These are phyloP conservation scores for Haemorhous mexicanus DNA, from an alignment of 2,113 vertebrate genomes.

Conservation along the genomic window DNA sequence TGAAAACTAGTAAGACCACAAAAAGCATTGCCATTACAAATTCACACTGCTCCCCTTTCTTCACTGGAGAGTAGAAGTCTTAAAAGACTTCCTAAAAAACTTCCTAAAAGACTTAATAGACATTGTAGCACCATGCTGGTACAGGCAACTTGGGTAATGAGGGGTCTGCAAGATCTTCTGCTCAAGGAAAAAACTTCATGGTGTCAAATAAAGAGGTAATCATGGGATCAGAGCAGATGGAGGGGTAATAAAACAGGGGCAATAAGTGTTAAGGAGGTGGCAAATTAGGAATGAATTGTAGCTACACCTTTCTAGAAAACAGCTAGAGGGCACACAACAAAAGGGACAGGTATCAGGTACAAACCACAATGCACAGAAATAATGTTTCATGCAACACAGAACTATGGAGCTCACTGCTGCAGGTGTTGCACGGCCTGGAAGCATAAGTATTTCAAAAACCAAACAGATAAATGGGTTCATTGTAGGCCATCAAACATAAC, in stretches of 20 bases:
- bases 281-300: background rate
- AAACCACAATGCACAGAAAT: background rate
- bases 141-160: background rate
- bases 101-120: background rate
- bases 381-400: background rate
- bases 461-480: background rate
- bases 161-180: background rate
- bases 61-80: background rate
- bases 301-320: background rate
- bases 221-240: background rate
- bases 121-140: background rate
- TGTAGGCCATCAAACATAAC: background rate
- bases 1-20: background rate
- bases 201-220: background rate
- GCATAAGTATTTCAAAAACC: background rate
- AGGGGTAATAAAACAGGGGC: background rate
- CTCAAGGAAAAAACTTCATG: background rate
- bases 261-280: background rate
- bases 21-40: background rate
- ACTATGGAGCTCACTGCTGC: background rate
- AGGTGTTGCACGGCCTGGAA: background rate
- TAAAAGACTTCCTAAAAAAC: background rate
- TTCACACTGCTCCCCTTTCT: background rate
- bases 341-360: background rate
- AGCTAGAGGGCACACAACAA: background rate